phyloP scores from a whole-genome alignment of 2,888 invertebrate genomes.

The Nomada goodeniana region DNA sequence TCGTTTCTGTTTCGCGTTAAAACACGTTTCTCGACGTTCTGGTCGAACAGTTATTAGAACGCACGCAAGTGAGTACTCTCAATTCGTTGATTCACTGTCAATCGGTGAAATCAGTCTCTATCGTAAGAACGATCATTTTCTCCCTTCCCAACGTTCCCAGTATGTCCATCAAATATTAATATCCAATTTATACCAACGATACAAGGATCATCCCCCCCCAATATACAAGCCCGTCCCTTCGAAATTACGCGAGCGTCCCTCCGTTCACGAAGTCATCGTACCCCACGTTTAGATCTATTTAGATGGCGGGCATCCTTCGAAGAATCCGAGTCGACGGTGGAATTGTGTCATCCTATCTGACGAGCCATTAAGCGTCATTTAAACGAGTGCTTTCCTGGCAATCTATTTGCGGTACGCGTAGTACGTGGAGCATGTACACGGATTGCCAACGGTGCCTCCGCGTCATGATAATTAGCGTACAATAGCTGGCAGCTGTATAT shows the following conservation, averaged over 20 bases:
- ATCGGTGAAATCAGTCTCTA: constrained; percentile 15
- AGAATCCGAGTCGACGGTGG: constrained; percentile 52
- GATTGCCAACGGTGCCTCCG: constrained; percentile 19
- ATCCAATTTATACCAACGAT: constrained; percentile 80
- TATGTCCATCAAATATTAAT: constrained; percentile 80
- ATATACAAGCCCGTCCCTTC: constrained; percentile 44
- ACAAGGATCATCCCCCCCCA: constrained; percentile 73
- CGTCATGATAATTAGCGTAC: constrained; percentile 40
- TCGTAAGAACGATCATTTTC: constrained; percentile 45
- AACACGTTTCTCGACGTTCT: too few relatives aligned
- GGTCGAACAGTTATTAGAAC: too few relatives aligned
- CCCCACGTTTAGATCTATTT: constrained; percentile 3
- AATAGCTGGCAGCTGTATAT: constrained; percentile 11
- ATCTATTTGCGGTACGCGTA: constrained; percentile 60
- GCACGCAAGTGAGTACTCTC: too few relatives aligned
- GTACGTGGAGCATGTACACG: neutral
- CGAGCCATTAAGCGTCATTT: constrained; percentile 59
- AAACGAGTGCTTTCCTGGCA: constrained; percentile 38
- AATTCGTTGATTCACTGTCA: too few relatives aligned
- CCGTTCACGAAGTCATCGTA: constrained; percentile 8
- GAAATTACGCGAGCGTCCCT: constrained; percentile 34
- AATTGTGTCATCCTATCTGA: constrained; percentile 72
- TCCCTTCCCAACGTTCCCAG: constrained; percentile 24
- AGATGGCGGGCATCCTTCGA: constrained; percentile 25
- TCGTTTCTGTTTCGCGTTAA: too few relatives aligned